Base-by-base conservation (phyloP, 2,797 vertebrate genomes). In the Kryptopterus vitreolus region DNA sequence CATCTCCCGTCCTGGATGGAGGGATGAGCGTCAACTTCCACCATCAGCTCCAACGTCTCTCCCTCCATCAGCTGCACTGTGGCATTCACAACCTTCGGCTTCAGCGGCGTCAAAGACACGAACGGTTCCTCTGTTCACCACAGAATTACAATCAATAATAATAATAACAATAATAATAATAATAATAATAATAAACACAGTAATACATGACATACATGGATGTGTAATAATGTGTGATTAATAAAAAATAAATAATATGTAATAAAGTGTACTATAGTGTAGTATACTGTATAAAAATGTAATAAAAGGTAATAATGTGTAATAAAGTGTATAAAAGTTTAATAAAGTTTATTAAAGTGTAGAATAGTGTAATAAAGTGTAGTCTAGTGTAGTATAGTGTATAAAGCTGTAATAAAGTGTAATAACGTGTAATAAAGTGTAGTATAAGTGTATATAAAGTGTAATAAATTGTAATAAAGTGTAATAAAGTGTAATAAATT, bases 1-100 rank as follows among this genome's bases (percentile, higher is more conserved):
- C 93, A 94, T 33, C 0, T 8, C 1, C 76, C 82, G 4, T 22
- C 18, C 4, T 86, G 82, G 78, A 96, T 87, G 59, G 86, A 79
- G 46, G 97, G 97, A 86, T 98, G 97, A 3, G 95, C 93, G 12
- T 96, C 91, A 0, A 94, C 87, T n/a, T 85, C 24, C 29, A 86
- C 81, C 10, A 8, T n/a, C 22, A 86, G 62, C 35, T 81, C 58
- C 59, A 84, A 57, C 0, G 24, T 22, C 0, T 72, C 73, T 6
- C 79, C 81, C 35, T 81, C 66, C 43, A 33, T 90, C 65, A 98
- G 86, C 2, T 63, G 55, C 73, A 96, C 81, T 33, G 86, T 92
- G 13, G 78, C 3, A 4, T 58, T 52, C 16, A 38, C 18, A 50
- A 26, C 87, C 22, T 91, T 94, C 62, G 0, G 80, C 65, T 63